Conservation (phyloP, 2,888 invertebrate genomes). For the Microctonus brassicae region DNA sequence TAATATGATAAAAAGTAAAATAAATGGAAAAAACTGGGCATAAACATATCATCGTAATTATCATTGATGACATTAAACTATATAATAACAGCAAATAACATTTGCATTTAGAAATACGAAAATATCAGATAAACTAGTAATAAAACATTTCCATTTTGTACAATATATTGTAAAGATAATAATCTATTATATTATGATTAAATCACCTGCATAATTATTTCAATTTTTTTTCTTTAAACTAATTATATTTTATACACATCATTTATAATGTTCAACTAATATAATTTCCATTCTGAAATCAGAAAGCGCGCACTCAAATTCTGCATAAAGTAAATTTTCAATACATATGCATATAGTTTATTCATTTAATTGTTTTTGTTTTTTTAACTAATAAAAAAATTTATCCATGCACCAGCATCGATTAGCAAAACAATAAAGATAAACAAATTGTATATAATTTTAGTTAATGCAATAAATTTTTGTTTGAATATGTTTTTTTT, state of each 20-base stretch:
- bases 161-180: constrained; percentile 1
- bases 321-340: constrained; percentile 33
- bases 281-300: not conserved
- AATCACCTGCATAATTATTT: not conserved
- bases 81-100: not conserved
- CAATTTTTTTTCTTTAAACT: not conserved
- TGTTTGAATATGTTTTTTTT: not conserved
- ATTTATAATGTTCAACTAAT: not conserved
- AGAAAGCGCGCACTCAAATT: not conserved
- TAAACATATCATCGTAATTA: not conserved
- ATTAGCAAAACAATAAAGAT: constrained; percentile 2
- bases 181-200: not conserved
- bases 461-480: not conserved
- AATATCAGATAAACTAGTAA: constrained; percentile 1
- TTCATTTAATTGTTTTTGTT: constrained; percentile 1
- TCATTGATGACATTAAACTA: not conserved
- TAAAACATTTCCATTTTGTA: constrained; percentile 20
- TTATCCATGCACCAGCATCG: not conserved
- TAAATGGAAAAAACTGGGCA: not conserved
- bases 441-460: not conserved
- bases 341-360: constrained; percentile 2
- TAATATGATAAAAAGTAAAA: not conserved
- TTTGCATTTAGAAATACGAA: constrained; percentile 9
- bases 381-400: not conserved
- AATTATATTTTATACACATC: not conserved